Evolutionary conservation across 2,888 invertebrate species (phyloP), one percentile per base, ranked within the genome.

Genomic region (Argyresthia goedartella): DNA sequence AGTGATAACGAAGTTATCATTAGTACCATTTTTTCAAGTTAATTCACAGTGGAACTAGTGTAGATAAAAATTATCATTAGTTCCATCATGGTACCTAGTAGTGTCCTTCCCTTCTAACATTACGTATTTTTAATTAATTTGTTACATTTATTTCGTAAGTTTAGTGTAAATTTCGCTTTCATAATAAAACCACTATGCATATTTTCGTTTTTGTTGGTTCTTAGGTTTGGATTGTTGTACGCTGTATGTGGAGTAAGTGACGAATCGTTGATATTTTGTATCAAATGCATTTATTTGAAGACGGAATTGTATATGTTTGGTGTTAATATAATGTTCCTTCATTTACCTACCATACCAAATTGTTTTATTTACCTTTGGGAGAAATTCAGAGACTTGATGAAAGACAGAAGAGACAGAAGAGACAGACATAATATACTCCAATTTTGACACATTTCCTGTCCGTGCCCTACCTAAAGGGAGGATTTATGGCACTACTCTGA

Each of bases 251-350:
- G 9, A 8, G 7, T 7, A 36, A 36, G 2, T 39, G 39, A 11
- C 9, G 39, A 8, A 39, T 39, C n/a, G 39, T 39, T 39, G 39
- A 9, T 39, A 39, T 15, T 13, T 41, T 49, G 41, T 42, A 49
- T 41, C 34, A 36, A 48, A 34, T 67, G 77, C 74, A 78, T 76
- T 78, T 76, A 76, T 61, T 67, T 65, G 58, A 59, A 63, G 65
- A 63, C 56, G 60, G 65, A 69, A 62, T 76, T 73, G 67, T 65
- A 73, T 75, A 71, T 62, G 63, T 77, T 78, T 79, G 78, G 74
- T 79, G 79, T 71, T 78, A 76, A 73, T 76, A 78, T 73, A 67
- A 75, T 68, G 71, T 77, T 80, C 73, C 73, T 77, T 25, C 25
- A 25, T 25, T 25, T 25, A 25, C 25, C 6, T 76, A 66, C 63